Percentiles rank a stretch among this genome's conserved stretches.
These are phyloP conservation scores for Platalea minor DNA, from an alignment of 2,797 vertebrate species.

Conservation along the genomic window DNA sequence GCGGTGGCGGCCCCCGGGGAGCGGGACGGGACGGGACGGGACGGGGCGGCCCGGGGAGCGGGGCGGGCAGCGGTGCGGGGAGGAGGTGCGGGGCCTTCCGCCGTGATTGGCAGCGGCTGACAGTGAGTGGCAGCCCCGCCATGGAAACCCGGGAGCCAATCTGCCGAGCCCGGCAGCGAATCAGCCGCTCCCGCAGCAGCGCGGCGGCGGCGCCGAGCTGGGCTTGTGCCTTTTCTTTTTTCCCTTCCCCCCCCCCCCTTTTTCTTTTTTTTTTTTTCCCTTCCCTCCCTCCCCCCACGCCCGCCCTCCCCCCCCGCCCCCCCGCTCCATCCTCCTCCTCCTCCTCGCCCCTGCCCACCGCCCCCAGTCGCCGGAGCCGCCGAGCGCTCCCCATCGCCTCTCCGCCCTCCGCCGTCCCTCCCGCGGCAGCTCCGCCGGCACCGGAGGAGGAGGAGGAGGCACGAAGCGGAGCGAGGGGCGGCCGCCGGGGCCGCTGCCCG, in stretches of 20 bases:
- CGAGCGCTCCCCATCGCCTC: background rate
- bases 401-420: background rate
- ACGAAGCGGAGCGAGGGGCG: background rate
- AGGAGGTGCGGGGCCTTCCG: constrained; percentile 52
- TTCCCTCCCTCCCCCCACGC: background rate
- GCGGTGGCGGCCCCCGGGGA: background rate
- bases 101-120: constrained; percentile 89
- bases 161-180: constrained; percentile 91
- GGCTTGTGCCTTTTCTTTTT: background rate
- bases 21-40: background rate
- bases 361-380: background rate
- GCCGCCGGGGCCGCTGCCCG: background rate
- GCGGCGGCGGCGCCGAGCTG: background rate
- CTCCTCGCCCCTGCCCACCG: background rate
- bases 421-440: background rate
- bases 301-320: background rate
- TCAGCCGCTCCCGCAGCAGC: constrained; percentile 61
- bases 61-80: background rate
- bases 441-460: background rate
- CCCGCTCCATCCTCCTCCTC: background rate
- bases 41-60: background rate
- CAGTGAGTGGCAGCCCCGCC: constrained; percentile 92
- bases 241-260: no score
- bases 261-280: no score
- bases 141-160: constrained; percentile 88